phyloP scores from a whole-genome alignment of 1,140 invertebrate genomes.

The Bombus affinis region DNA sequence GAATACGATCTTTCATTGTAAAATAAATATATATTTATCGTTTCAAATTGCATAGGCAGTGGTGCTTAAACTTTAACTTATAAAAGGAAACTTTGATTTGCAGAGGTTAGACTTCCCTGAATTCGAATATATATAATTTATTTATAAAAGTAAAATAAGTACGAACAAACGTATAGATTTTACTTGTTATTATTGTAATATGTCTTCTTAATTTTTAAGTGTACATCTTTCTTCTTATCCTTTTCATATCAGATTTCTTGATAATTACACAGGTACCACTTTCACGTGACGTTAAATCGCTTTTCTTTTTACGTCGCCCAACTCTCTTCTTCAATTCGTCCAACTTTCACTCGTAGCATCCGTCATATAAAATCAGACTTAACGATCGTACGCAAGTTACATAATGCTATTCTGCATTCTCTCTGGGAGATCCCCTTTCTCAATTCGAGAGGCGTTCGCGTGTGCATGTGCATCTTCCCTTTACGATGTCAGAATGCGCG shows the following conservation, averaged over 20 bases:
- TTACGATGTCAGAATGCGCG: constrained; percentile 21
- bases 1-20: no score
- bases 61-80: no score
- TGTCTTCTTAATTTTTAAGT: not conserved
- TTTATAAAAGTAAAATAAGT: no score
- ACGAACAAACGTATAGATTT: no score
- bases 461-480: not conserved
- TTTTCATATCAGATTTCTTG: not conserved
- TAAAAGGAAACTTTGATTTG: no score
- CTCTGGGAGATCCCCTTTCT: not conserved
- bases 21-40: no score
- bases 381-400: constrained; percentile 52
- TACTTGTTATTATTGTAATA: not conserved
- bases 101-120: no score
- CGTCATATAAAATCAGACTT: constrained; percentile 48
- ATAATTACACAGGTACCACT: not conserved
- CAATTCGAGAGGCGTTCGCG: not conserved
- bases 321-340: constrained; percentile 28
- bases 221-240: not conserved
- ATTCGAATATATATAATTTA: no score
- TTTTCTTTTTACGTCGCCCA: constrained; percentile 10
- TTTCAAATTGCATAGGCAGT: no score
- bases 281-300: constrained; percentile 17
- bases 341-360: constrained; percentile 57
- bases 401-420: constrained; percentile 38